Conservation (phyloP, 1,140 invertebrate genomes). For the Euglossa dilemma region DNA sequence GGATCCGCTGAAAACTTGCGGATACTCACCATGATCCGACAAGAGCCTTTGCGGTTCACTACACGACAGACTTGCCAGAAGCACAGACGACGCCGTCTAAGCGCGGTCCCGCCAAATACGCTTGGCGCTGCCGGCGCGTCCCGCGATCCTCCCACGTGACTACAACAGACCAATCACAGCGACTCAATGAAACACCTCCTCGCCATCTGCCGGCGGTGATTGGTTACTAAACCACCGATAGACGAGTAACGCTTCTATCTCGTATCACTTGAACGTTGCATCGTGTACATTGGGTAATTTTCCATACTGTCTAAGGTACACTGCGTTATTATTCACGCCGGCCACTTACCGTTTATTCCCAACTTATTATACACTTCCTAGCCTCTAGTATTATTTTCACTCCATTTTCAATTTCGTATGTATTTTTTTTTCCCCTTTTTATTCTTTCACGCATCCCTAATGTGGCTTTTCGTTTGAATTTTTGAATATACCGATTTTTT, state of each 20-base stretch:
- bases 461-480: neutral
- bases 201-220: conserved; percentile 37
- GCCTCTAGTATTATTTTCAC: neutral
- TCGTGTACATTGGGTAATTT: conserved; percentile 32
- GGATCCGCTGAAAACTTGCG: conserved; percentile 78
- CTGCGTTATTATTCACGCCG: conserved; percentile 20
- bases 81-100: conserved; percentile 76
- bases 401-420: neutral
- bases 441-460: neutral
- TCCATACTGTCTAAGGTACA: conserved; percentile 18
- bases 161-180: conserved; percentile 60
- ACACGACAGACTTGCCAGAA: conserved; percentile 69
- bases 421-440: no score
- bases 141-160: conserved; percentile 73
- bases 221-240: neutral
- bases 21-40: conserved; percentile 82
- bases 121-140: conserved; percentile 74
- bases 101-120: conserved; percentile 79
- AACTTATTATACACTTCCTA: conserved; percentile 1
- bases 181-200: neutral
- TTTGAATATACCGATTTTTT: neutral
- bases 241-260: conserved; percentile 1
- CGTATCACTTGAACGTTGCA: conserved; percentile 14
- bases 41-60: conserved; percentile 72
- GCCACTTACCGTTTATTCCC: conserved; percentile 18